Evolutionary conservation across 2,888 invertebrate species (phyloP).

Genomic region (Gari tellinella): DNA sequence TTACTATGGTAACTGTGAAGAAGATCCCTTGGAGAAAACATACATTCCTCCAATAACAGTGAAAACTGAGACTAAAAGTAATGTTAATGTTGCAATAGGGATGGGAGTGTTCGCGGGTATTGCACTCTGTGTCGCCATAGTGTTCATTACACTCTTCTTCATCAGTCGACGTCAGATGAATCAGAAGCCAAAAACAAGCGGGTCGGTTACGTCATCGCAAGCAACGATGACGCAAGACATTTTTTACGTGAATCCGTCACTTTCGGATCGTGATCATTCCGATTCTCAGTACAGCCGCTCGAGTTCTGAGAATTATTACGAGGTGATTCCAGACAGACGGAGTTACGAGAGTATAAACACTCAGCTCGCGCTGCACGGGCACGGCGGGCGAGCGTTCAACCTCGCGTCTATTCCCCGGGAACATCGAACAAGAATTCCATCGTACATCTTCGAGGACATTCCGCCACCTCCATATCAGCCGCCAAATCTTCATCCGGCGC

Average conservation of each 20-base stretch:
- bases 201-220: conserved; percentile 79
- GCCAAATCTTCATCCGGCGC: conserved; percentile 58
- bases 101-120: conserved; percentile 77
- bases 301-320: conserved; percentile 80
- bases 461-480: conserved; percentile 80
- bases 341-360: conserved; percentile 80
- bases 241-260: conserved; percentile 80
- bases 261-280: conserved; percentile 76
- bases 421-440: conserved; percentile 62
- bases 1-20: conserved; percentile 78
- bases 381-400: conserved; percentile 61
- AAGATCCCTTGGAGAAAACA: conserved; percentile 74
- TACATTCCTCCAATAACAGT: conserved; percentile 60
- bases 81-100: conserved; percentile 71
- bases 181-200: conserved; percentile 67
- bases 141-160: conserved; percentile 74
- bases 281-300: conserved; percentile 77
- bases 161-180: conserved; percentile 68
- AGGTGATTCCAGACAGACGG: conserved; percentile 79
- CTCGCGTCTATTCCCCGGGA: conserved; percentile 59
- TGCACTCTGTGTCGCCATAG: conserved; percentile 68
- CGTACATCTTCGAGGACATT: conserved; percentile 76
- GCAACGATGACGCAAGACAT: conserved; percentile 81
- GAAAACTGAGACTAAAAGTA: conserved; percentile 49
- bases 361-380: conserved; percentile 68